phyloP scores from a whole-genome alignment of 2,113 vertebrate species.

The Pelecanus crispus region DNA sequence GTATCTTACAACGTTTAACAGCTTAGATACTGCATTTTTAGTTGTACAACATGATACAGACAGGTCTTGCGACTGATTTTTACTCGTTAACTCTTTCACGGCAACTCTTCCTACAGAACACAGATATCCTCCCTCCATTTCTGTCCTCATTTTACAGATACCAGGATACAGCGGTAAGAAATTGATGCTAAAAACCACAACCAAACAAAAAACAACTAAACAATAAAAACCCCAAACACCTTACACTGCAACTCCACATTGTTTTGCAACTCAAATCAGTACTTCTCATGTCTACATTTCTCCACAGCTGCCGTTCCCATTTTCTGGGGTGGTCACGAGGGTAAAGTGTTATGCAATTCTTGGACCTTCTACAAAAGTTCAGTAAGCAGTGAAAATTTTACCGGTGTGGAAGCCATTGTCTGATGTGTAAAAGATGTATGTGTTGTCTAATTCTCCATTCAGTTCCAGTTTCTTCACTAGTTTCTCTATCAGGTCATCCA shows the following conservation, averaged over 20 bases:
- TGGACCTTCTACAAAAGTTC: background rate
- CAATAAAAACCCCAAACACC: background rate
- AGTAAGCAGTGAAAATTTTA: slow-evolving; percentile 43
- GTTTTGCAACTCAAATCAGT: background rate
- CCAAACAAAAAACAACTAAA: background rate
- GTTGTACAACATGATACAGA: background rate
- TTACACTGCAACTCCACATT: background rate
- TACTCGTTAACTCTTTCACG: background rate
- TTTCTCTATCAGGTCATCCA: slow-evolving; percentile 94
- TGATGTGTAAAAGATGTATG: slow-evolving; percentile 93
- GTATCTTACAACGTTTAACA: background rate
- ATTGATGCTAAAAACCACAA: background rate
- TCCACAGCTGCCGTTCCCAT: background rate
- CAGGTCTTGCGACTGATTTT: background rate
- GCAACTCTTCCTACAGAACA: background rate
- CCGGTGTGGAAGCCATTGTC: slow-evolving; percentile 98
- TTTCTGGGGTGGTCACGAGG: background rate
- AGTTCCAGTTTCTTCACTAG: slow-evolving; percentile 84
- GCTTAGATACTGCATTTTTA: background rate
- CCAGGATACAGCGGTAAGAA: background rate
- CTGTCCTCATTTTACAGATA: background rate
- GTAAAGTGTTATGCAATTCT: background rate
- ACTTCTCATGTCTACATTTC: background rate
- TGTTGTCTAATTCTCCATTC: slow-evolving; percentile 86
- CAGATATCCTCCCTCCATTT: background rate